Evolutionary conservation across 2,888 invertebrate genomes (phyloP).

Genomic region (Clistopyga incitator): DNA sequence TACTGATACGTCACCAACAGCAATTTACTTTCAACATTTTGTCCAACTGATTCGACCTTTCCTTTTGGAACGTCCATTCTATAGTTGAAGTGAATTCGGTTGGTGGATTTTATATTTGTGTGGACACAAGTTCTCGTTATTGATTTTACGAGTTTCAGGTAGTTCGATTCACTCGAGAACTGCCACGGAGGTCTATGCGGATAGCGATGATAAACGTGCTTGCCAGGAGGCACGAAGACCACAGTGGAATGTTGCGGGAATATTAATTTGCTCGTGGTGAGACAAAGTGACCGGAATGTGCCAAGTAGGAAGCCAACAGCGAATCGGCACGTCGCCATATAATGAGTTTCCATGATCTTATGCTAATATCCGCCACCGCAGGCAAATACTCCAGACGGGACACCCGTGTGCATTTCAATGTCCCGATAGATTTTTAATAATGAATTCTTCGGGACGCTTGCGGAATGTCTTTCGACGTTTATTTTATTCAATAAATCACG

Average conservation of each 20-base stretch:
- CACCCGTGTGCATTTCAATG: slow-evolving; percentile 72
- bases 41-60: slow-evolving; percentile 22
- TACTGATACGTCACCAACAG: slow-evolving; percentile 33
- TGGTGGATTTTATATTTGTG: too few relatives aligned
- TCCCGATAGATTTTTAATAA: slow-evolving; percentile 43
- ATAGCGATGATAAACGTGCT: slow-evolving; percentile 9
- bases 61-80: not conserved
- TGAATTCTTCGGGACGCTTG: slow-evolving; percentile 11
- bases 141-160: not conserved
- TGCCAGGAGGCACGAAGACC: not conserved
- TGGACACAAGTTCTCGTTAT: not conserved
- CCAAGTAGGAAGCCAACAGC: slow-evolving; percentile 49
- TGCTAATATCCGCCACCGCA: slow-evolving; percentile 70
- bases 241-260: slow-evolving; percentile 68
- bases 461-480: slow-evolving; percentile 29
- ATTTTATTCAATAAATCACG: not conserved
- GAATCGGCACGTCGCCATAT: slow-evolving; percentile 71
- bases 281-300: slow-evolving; percentile 51
- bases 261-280: slow-evolving; percentile 69
- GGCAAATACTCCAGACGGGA: slow-evolving; percentile 10
- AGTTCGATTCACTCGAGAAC: not conserved
- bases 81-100: not conserved
- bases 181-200: not conserved
- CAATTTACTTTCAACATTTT: not conserved
- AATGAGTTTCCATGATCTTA: slow-evolving; percentile 75